Conservation (phyloP, 2,888 invertebrate genomes). For the Heliothis peltigera region DNA sequence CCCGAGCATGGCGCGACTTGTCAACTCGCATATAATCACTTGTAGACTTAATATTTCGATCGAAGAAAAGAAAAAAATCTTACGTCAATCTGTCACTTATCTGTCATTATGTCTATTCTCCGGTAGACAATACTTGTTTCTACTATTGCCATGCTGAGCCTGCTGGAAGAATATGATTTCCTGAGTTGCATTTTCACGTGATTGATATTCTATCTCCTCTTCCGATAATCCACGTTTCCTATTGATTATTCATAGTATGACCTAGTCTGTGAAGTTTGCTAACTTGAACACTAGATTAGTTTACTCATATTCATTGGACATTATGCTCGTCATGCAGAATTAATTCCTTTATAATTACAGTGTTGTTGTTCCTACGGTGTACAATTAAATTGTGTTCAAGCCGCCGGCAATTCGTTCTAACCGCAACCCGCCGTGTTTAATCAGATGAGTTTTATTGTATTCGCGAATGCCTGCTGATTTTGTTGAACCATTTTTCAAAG, state of each 20-base stretch:
- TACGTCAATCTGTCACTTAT: no score
- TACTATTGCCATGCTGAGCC: no score
- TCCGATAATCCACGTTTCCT: constrained; percentile 15
- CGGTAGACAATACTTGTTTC: no score
- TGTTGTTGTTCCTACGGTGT: constrained; percentile 2
- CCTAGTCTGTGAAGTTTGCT: constrained; percentile 16
- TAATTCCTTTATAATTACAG: constrained; percentile 16
- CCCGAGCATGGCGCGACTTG: no score
- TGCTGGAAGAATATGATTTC: constrained; percentile 6
- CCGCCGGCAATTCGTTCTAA: constrained; percentile 27
- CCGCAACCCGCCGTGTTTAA: constrained; percentile 35
- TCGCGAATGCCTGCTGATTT: constrained; percentile 10
- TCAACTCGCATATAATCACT: no score
- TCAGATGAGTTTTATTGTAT: constrained; percentile 8
- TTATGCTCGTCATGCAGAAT: constrained; percentile 8
- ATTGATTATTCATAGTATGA: constrained; percentile 32
- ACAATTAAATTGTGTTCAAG: constrained; percentile 28
- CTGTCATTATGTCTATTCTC: no score
- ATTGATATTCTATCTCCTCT: constrained; percentile 17
- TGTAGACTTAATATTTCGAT: no score
- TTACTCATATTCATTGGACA: constrained; percentile 39
- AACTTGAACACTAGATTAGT: constrained; percentile 21
- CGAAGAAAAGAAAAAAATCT: no score
- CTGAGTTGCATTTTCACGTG: constrained; percentile 7
- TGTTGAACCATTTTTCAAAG: neutral